Base-by-base conservation (phyloP, 2,113 vertebrate genomes). In the Melospiza georgiana region DNA sequence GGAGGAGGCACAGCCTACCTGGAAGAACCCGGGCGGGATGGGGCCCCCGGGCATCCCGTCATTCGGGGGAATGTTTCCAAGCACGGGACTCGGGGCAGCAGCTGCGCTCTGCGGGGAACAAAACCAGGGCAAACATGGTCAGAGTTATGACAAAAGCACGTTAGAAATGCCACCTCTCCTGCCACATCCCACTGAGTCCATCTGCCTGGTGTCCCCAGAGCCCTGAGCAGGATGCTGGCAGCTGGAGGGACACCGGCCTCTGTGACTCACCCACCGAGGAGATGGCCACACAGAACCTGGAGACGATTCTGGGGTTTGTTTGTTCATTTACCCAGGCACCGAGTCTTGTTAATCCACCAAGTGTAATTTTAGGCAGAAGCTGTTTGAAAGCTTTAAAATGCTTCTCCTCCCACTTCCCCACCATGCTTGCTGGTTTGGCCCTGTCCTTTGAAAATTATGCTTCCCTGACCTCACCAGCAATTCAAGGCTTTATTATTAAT, bases 21-120 rank as follows among this genome's bases (percentile, higher is more conserved):
- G 98, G 97, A 99, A 99, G 98, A 99, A 99, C 43, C 98, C 98
- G 2, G 98, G 98, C 0, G 98, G 98, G 97, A 99, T 98, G 83
- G 98, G 98, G 76, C 98, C 98, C 93, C 98, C 98, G 1, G 98
- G 98, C 97, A 99, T 98, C 87, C 98, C 98, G 58, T 99, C 98
- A 9, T 98, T 98, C 72, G 98, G 98, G 97, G 98, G 98, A 98
- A 99, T 98, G 98, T 98, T 99, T 97, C 98, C 98, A 89, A 99
- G 98, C 96, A 99, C 98, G 3, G 98, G 98, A 96, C 98, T 99
- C 10, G 98, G 98, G 81, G 98, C 98, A 28, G 98, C 98, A 63
- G 98, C 98, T 93, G 98, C 98, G 31, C 98, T 99, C 98, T 99
- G 98, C 6, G 1, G 91, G 97, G 97, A 93, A 97, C 77, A 97